Evolutionary conservation across 64 coral and sea anemone genomes (phyloP), one percentile per base, ranked within the genome.

Genomic region (Montipora sp.): DNA sequence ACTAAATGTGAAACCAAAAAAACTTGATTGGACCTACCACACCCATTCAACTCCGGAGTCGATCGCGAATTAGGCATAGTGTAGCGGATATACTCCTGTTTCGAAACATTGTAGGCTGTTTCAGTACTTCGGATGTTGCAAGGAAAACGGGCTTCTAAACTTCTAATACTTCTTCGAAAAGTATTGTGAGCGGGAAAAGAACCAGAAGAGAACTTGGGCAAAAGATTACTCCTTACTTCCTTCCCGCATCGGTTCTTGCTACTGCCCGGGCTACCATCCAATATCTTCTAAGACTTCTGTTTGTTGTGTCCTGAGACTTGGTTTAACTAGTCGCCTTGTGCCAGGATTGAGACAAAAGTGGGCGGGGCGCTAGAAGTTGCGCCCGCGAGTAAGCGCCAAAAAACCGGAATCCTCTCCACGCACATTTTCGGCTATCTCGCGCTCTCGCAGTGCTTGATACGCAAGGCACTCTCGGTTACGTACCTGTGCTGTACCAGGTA

Each of bases 401-500:
- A 68, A 20, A 0, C 63, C 4, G 18, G 8, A 12, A 8, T 68
- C 16, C 63, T 68, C 0, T 68, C 63, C 63, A 16, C 12, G 13
- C 63, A 19, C 68, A 19, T 71, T 23, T 71, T 71, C 3, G 61
- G 68, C 20, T 71, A 63, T 3, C 68, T 71, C 68, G 4, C 44
- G 74, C 74, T 76, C 74, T 6, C 74, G 74, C 74, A 71, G 18
- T 71, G 68, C 21, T 9, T 71, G 68, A 2, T n/a, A 23, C 4
- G 18, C 20, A 71, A 12, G 14, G 11, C 68, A 23, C 68, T 2
- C 4, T 71, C 68, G 6, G 68, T 5, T 71, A 71, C 20, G 53
- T 89, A 77, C 87, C 71, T 78, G 75, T 87, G 83, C 4, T 87
- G 50, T 51, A 78, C 81, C 3, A 92, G 46, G 47, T 51, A 92